These are phyloP conservation scores for Parapristionchus giblindavisi DNA, from an alignment of 2,888 invertebrate species.

Conservation along the genomic window DNA sequence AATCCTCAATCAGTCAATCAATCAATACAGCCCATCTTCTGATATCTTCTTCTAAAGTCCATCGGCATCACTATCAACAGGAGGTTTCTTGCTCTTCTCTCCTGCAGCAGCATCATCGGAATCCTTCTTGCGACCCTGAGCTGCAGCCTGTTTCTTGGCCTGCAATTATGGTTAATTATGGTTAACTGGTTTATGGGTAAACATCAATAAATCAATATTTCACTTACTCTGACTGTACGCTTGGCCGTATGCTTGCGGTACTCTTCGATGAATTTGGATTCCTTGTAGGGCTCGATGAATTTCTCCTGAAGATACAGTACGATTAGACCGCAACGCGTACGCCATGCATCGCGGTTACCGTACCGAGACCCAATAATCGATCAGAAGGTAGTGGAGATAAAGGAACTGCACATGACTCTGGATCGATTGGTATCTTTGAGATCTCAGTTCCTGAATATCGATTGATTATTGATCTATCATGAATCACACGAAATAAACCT, in stretches of 20 bases:
- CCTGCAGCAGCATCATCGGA: too few relatives aligned
- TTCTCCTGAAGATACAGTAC: too few relatives aligned
- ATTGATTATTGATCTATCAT: not conserved
- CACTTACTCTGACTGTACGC: slow-evolving; percentile 2
- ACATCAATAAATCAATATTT: too few relatives aligned
- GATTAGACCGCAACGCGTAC: too few relatives aligned
- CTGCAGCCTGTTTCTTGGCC: slow-evolving; percentile 2
- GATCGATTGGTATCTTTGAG: slow-evolving; percentile 11
- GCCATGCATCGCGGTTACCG: too few relatives aligned
- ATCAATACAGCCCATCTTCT: too few relatives aligned
- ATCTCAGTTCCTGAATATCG: slow-evolving; percentile 10
- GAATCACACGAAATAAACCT: not conserved
- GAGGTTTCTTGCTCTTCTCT: too few relatives aligned
- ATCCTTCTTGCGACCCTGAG: not conserved
- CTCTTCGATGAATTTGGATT: slow-evolving; percentile 9
- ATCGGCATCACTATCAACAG: too few relatives aligned
- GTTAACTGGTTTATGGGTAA: too few relatives aligned
- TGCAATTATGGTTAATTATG: not conserved
- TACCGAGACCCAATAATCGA: too few relatives aligned
- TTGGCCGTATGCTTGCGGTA: not conserved
- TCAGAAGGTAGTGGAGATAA: slow-evolving; percentile 5
- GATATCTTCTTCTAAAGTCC: too few relatives aligned
- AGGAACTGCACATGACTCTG: slow-evolving; percentile 31
- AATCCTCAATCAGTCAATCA: too few relatives aligned
- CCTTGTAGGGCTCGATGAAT: slow-evolving; percentile 10